Conservation (phyloP, 1,140 invertebrate species). For the Steinernema khuongi region DNA sequence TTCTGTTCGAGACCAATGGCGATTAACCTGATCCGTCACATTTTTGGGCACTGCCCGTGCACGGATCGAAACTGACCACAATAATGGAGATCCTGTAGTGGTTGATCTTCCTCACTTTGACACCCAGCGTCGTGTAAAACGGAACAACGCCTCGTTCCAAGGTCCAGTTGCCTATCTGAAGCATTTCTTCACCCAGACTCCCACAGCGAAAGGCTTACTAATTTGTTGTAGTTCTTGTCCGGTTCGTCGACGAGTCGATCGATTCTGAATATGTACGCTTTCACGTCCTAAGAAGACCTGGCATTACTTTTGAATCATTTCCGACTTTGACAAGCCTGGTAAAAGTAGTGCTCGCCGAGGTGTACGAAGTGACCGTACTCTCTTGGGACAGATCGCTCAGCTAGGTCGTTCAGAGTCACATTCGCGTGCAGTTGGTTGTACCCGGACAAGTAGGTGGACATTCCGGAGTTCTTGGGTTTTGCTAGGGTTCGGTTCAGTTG, state of each 20-base stretch:
- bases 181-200: background rate
- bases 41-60: no score
- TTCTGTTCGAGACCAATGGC: no score
- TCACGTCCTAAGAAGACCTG: constrained; percentile 37
- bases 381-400: background rate
- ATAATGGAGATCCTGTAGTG: constrained; percentile 52
- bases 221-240: constrained; percentile 49
- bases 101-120: constrained; percentile 45
- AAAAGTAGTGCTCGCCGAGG: constrained; percentile 37
- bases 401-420: constrained; percentile 20
- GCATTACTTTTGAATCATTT: constrained; percentile 3
- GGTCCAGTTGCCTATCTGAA: constrained; percentile 55
- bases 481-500: constrained; percentile 12
- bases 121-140: constrained; percentile 44
- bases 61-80: constrained; percentile 38
- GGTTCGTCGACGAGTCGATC: constrained; percentile 39
- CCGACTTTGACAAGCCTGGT: constrained; percentile 36
- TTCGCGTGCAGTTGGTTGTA: constrained; percentile 20
- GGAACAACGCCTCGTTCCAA: constrained; percentile 35
- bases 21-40: no score
- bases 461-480: background rate
- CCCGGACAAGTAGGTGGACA: background rate
- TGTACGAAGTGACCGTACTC: constrained; percentile 48
- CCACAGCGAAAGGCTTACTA: constrained; percentile 23
- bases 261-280: constrained; percentile 43